Conservation (phyloP, 2,888 invertebrate genomes). For the Drosophila borborema region DNA sequence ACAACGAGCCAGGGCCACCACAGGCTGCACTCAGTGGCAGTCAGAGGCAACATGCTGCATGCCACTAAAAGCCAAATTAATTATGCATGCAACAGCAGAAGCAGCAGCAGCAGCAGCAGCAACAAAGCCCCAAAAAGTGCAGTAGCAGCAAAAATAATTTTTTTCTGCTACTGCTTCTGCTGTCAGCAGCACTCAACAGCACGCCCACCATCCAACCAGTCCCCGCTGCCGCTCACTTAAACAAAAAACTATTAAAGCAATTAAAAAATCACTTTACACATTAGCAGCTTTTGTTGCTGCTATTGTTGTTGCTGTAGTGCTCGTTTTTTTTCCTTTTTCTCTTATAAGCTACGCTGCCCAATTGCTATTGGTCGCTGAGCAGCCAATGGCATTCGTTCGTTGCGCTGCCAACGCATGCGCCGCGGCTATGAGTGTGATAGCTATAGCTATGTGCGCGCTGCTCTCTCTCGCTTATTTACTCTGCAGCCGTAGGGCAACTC, state of each 20-base stretch:
- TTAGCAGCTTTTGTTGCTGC: slow-evolving; percentile 49
- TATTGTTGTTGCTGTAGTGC: neutral
- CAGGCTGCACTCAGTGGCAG: slow-evolving; percentile 16
- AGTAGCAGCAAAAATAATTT: slow-evolving; percentile 31
- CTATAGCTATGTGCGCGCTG: slow-evolving; percentile 26
- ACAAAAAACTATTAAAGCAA: slow-evolving; percentile 70
- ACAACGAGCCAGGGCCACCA: slow-evolving; percentile 27
- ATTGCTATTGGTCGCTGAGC: slow-evolving; percentile 45
- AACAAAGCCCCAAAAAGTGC: slow-evolving; percentile 42
- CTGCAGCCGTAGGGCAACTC: slow-evolving; percentile 45
- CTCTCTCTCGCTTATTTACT: slow-evolving; percentile 53
- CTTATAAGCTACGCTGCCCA: neutral
- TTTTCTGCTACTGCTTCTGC: slow-evolving; percentile 20
- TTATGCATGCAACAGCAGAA: slow-evolving; percentile 73
- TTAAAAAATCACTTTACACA: slow-evolving; percentile 77
- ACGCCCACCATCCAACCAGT: slow-evolving; percentile 29
- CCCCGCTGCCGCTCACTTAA: slow-evolving; percentile 10
- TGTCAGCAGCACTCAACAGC: slow-evolving; percentile 53
- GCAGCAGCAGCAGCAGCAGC: slow-evolving; percentile 23
- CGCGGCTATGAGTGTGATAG: slow-evolving; percentile 27
- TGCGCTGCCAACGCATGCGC: slow-evolving; percentile 68
- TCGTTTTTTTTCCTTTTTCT: neutral
- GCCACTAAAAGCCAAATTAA: slow-evolving; percentile 79
- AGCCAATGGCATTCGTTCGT: slow-evolving; percentile 34
- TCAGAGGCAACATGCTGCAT: slow-evolving; percentile 33